phyloP scores from a whole-genome alignment of 2,888 invertebrate genomes.

The Micoletzkya japonica region DNA sequence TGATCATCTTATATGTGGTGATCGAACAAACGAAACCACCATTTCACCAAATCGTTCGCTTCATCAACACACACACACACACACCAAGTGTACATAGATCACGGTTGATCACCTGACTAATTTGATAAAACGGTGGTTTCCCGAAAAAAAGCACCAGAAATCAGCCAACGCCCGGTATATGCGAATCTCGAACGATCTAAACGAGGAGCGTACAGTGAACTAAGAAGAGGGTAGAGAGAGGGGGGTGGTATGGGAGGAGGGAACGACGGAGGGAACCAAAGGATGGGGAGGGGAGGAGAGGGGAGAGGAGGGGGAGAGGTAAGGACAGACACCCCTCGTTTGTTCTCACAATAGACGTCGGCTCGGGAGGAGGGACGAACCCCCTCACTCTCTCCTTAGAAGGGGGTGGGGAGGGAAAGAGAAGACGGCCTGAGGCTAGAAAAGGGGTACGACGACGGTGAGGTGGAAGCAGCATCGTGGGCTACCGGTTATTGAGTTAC shows the following conservation, averaged over 20 bases:
- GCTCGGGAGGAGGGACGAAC: not conserved
- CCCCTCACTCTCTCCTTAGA: constrained; percentile 5
- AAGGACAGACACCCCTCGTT: not conserved
- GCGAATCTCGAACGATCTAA: constrained; percentile 4
- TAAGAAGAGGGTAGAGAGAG: not conserved
- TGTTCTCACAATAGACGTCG: too few species aligned
- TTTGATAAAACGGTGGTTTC: not conserved
- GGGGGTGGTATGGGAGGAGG: not conserved
- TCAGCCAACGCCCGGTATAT: not conserved
- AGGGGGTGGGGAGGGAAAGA: not conserved
- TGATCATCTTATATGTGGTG: too few species aligned
- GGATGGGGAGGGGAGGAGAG: constrained; percentile 1
- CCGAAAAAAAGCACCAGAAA: not conserved
- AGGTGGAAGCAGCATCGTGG: too few species aligned
- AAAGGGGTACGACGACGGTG: too few species aligned
- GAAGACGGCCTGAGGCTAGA: too few species aligned
- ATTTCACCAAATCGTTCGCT: too few species aligned
- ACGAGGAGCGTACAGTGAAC: not conserved
- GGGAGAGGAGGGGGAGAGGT: not conserved
- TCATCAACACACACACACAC: too few species aligned
- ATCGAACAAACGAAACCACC: too few species aligned
- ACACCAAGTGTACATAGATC: not conserved
- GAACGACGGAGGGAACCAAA: not conserved
- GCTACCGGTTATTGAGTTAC: too few species aligned
- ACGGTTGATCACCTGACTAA: not conserved